Percentiles rank a stretch among this genome's conserved stretches.
Conservation (phyloP, 1,140 invertebrate genomes). For the Drosophila pruinosa region DNA sequence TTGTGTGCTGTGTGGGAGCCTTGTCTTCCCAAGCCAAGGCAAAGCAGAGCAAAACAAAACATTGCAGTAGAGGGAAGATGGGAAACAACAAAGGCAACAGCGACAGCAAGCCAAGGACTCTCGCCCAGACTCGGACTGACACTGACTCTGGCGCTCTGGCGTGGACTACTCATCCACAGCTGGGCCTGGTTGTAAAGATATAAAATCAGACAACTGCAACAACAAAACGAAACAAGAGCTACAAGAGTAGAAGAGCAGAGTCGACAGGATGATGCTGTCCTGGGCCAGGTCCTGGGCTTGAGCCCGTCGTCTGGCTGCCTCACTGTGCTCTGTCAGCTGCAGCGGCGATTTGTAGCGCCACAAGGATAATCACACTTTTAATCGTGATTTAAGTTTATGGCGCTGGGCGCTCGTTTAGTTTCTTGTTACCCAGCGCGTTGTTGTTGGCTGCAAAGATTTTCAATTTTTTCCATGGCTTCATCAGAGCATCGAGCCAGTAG, state of each 20-base stretch:
- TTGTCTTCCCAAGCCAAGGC: slow-evolving; percentile 53
- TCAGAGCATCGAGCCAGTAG: slow-evolving; percentile 19
- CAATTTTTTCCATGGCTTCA: slow-evolving; percentile 66
- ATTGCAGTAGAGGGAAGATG: neutral
- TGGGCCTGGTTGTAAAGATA: slow-evolving; percentile 77
- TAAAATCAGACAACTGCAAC: slow-evolving; percentile 77
- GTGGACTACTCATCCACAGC: slow-evolving; percentile 60
- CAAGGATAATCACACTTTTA: slow-evolving; percentile 83
- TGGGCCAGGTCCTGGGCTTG: slow-evolving; percentile 10
- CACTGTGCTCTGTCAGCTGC: slow-evolving; percentile 63
- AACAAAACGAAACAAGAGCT: slow-evolving; percentile 28
- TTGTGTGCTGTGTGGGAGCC: slow-evolving; percentile 15
- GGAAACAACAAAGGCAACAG: slow-evolving; percentile 24
- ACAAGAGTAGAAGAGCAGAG: slow-evolving; percentile 13
- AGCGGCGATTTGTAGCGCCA: slow-evolving; percentile 81
- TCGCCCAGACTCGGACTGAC: neutral
- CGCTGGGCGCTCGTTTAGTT: slow-evolving; percentile 77
- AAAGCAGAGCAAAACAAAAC: slow-evolving; percentile 47
- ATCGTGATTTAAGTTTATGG: slow-evolving; percentile 83
- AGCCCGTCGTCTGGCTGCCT: slow-evolving; percentile 24
- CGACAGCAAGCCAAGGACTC: slow-evolving; percentile 10
- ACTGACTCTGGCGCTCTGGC: neutral
- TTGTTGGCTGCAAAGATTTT: slow-evolving; percentile 46
- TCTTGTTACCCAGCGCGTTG: slow-evolving; percentile 59
- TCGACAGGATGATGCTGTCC: slow-evolving; percentile 41